Evolutionary conservation across 2,797 vertebrate genomes (phyloP).

Genomic region (Atherinosoma microstoma): DNA sequence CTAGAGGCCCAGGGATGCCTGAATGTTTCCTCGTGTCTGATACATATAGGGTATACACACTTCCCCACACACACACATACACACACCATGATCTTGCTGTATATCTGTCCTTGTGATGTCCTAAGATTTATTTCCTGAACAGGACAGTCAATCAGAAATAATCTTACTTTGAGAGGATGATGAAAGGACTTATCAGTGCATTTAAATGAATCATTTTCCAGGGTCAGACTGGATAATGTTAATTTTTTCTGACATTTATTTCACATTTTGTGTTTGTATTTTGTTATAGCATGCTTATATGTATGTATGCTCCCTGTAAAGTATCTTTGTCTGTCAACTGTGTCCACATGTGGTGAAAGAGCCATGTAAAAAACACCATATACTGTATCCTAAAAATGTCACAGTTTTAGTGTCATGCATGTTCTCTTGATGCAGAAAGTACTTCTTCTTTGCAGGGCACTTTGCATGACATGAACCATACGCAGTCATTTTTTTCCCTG

Average conservation of each 20-base stretch:
- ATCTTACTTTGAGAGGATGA: background rate
- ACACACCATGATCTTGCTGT: slow-evolving; percentile 15
- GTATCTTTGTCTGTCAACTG: slow-evolving; percentile 7
- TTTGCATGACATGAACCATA: slow-evolving; percentile 7
- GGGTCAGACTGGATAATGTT: background rate
- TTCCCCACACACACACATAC: slow-evolving; percentile 23
- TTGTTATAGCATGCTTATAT: background rate
- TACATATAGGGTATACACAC: slow-evolving; percentile 84
- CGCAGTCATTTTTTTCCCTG: slow-evolving; percentile 9
- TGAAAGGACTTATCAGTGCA: background rate
- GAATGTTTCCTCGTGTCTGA: slow-evolving; percentile 88
- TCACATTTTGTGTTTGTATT: background rate
- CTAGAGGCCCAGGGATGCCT: slow-evolving; percentile 85
- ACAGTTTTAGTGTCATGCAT: slow-evolving; percentile 16
- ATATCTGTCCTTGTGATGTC: slow-evolving; percentile 18
- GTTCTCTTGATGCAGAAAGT: background rate
- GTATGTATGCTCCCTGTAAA: background rate
- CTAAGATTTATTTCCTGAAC: slow-evolving; percentile 40
- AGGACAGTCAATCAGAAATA: slow-evolving; percentile 35
- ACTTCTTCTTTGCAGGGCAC: slow-evolving; percentile 1
- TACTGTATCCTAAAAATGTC: slow-evolving; percentile 30
- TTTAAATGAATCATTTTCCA: background rate
- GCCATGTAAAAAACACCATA: slow-evolving; percentile 32
- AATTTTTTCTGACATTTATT: background rate
- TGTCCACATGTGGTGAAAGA: slow-evolving; percentile 25